Conservation (phyloP, 1,140 invertebrate species). For the Temnothorax nylanderi region DNA sequence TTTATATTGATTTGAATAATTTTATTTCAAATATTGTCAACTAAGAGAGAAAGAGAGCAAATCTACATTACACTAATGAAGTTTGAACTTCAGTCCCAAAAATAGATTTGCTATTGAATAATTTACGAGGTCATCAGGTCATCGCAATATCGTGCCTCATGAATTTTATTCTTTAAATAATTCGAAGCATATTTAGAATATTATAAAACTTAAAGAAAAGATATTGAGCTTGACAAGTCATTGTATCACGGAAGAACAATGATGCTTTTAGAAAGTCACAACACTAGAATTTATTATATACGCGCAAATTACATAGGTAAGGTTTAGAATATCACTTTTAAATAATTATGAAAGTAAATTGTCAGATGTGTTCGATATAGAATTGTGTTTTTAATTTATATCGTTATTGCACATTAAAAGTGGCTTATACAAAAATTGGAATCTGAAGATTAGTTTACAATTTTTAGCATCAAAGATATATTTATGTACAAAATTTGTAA, state of each 20-base stretch:
- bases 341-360: conserved; percentile 51
- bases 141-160: conserved; percentile 14
- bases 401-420: conserved; percentile 20
- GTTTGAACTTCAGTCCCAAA: not conserved
- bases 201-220: conserved; percentile 29
- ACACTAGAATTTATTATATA: not conserved
- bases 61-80: not conserved
- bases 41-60: no score
- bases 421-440: not conserved
- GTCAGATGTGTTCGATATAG: conserved; percentile 2
- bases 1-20: conserved; percentile 31
- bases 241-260: conserved; percentile 17
- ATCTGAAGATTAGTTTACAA: not conserved
- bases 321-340: not conserved
- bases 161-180: not conserved
- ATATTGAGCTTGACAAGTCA: conserved; percentile 19
- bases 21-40: not conserved
- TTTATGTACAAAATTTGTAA: conserved; percentile 40
- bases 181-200: not conserved
- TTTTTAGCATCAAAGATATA: conserved; percentile 31
- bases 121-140: not conserved
- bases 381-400: conserved; percentile 19
- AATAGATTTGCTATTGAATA: not conserved
- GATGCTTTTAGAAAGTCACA: not conserved
- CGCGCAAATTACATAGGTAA: not conserved